These are phyloP conservation scores for Pempheris klunzingeri DNA, from an alignment of 2,797 vertebrate genomes.

Conservation along the genomic window DNA sequence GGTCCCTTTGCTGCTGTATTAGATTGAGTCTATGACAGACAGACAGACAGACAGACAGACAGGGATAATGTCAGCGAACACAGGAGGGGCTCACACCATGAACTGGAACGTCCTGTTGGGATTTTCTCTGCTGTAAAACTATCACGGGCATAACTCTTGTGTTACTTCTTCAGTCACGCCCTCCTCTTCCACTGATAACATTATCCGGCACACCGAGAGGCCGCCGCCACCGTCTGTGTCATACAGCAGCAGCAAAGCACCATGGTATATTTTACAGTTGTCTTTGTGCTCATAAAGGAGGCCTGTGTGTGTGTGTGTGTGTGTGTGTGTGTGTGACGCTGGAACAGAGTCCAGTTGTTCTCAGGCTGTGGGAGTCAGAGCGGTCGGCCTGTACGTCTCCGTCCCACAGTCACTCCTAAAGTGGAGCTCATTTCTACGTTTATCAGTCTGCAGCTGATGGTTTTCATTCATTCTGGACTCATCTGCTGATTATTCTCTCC, in stretches of 20 bases:
- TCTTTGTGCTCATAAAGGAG: conserved; percentile 27
- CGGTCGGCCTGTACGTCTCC: too few species aligned
- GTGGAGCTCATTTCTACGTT: too few species aligned
- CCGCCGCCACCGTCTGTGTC: background rate
- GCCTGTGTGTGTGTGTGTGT: conserved; percentile 3
- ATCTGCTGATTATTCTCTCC: too few species aligned
- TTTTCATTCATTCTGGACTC: too few species aligned
- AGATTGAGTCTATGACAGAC: too few species aligned
- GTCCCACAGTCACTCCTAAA: too few species aligned
- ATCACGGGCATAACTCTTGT: conserved; percentile 7
- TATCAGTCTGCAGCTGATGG: too few species aligned
- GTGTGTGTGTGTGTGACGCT: conserved; percentile 20
- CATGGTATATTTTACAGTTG: conserved; percentile 7
- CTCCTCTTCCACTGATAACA: conserved; percentile 17
- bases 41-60: background rate
- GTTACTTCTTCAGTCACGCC: background rate
- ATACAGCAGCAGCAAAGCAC: background rate
- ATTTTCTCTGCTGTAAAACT: background rate
- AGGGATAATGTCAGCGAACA: too few species aligned
- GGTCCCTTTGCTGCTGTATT: too few species aligned
- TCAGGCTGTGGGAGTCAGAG: background rate
- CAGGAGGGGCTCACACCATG: too few species aligned
- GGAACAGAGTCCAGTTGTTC: conserved; percentile 19
- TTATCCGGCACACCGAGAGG: background rate
- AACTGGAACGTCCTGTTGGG: background rate